A percentile compares a stretch with the other conserved stretches of the same genome.
Conservation (phyloP, 2,888 invertebrate species). For the Andrena praecox region DNA sequence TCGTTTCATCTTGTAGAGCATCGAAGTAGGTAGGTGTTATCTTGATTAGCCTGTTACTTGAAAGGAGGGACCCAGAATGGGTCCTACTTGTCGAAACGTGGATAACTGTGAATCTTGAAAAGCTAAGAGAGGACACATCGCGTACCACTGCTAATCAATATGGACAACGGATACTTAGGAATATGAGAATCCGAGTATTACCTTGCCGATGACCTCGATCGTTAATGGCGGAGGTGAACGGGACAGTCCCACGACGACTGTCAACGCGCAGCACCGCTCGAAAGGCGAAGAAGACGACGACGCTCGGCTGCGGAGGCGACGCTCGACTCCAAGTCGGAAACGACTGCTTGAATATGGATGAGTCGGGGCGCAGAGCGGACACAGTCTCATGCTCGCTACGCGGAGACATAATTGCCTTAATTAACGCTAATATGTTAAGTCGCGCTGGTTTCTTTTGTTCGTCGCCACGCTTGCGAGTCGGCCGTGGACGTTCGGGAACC, state of each 20-base stretch:
- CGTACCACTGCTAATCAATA: no score
- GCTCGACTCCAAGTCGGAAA: conserved; percentile 75
- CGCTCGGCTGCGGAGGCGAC: conserved; percentile 38
- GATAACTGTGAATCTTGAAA: no score
- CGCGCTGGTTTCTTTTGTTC: conserved; percentile 83
- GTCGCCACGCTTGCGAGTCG: conserved; percentile 63
- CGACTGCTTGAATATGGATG: conserved; percentile 84
- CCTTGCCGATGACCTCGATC: conserved; percentile 71
- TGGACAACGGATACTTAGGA: no score
- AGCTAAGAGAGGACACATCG: no score
- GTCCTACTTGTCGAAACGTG: no score
- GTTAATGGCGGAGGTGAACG: conserved; percentile 70
- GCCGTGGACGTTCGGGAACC: conserved; percentile 35
- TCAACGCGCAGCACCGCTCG: conserved; percentile 71
- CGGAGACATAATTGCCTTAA: conserved; percentile 85
- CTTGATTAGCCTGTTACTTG: no score
- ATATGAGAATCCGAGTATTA: conserved; percentile 13
- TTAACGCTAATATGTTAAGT: conserved; percentile 85
- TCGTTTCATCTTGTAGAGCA: no score
- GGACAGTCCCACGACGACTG: conserved; percentile 80
- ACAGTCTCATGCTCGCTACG: conserved; percentile 83
- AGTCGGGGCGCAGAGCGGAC: conserved; percentile 80
- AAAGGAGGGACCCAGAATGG: no score
- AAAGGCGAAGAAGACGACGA: conserved; percentile 24
- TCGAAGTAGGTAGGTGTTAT: no score